These are phyloP conservation scores for Uloborus plumipes DNA, from an alignment of 2,888 invertebrate genomes.

Conservation along the genomic window DNA sequence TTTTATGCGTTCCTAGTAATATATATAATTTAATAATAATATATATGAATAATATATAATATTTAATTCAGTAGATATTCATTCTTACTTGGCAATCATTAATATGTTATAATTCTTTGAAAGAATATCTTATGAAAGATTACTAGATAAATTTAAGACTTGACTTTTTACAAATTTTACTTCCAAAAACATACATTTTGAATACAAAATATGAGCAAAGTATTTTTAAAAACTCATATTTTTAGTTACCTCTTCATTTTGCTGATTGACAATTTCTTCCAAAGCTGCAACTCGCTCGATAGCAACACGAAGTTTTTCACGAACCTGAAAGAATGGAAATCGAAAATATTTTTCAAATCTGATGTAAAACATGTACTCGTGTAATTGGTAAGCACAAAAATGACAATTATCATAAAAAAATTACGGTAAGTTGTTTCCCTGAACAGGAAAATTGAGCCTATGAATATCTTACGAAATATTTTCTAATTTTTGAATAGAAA, in stretches of 20 bases:
- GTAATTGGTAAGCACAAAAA: neutral
- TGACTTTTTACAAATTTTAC: too few relatives aligned
- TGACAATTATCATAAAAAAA: neutral
- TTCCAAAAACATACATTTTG: neutral
- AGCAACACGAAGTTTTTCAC: constrained; percentile 95
- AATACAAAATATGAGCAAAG: too few relatives aligned
- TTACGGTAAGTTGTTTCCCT: neutral
- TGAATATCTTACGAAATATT: neutral
- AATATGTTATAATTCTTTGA: too few relatives aligned
- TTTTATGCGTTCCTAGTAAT: too few relatives aligned
- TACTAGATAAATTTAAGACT: too few relatives aligned
- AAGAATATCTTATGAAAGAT: too few relatives aligned
- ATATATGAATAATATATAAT: too few relatives aligned
- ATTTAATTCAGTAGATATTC: too few relatives aligned
- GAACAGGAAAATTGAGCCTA: neutral
- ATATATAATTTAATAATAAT: too few relatives aligned
- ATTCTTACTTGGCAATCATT: too few relatives aligned
- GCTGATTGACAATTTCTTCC: constrained; percentile 94
- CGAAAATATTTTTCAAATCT: neutral
- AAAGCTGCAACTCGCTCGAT: constrained; percentile 94
- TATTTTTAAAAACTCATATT: too few relatives aligned
- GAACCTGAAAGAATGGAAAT: constrained; percentile 77
- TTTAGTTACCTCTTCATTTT: constrained; percentile 86
- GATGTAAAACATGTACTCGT: neutral
- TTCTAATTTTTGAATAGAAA: neutral